Evolutionary conservation across 2,888 invertebrate genomes (phyloP).

Genomic region (Hydropsyche betteni): DNA sequence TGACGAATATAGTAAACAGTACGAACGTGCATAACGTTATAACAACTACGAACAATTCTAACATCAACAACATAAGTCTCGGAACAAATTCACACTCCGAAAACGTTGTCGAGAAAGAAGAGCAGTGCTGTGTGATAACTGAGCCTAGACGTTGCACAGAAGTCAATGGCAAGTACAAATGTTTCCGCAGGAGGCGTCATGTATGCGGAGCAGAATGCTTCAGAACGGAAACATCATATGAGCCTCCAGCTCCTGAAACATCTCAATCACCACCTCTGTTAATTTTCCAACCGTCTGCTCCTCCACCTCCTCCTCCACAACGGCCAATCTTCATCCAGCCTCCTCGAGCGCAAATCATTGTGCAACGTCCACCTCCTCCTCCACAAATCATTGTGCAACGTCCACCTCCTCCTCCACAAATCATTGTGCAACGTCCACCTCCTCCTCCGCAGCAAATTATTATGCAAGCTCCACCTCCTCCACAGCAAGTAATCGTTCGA

Average conservation of each 20-base stretch:
- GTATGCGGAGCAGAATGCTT: constrained; percentile 33
- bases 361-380: no score
- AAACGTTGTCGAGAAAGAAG: constrained; percentile 15
- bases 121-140: constrained; percentile 33
- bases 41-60: constrained; percentile 57
- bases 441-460: no score
- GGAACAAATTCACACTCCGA: constrained; percentile 37
- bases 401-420: not conserved
- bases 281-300: not conserved
- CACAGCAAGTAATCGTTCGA: no score
- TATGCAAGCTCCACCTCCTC: no score
- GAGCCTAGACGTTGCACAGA: constrained; percentile 35
- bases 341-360: not conserved
- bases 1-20: constrained; percentile 59
- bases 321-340: not conserved
- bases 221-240: not conserved
- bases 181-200: constrained; percentile 35
- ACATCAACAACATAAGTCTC: constrained; percentile 57
- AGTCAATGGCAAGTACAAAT: constrained; percentile 32
- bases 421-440: no score
- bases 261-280: not conserved
- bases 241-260: not conserved
- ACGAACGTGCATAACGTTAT: constrained; percentile 58
- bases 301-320: not conserved
- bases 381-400: not conserved